These are phyloP conservation scores for Alentia gelatinosa DNA, from an alignment of 2,888 invertebrate species.

Conservation along the genomic window DNA sequence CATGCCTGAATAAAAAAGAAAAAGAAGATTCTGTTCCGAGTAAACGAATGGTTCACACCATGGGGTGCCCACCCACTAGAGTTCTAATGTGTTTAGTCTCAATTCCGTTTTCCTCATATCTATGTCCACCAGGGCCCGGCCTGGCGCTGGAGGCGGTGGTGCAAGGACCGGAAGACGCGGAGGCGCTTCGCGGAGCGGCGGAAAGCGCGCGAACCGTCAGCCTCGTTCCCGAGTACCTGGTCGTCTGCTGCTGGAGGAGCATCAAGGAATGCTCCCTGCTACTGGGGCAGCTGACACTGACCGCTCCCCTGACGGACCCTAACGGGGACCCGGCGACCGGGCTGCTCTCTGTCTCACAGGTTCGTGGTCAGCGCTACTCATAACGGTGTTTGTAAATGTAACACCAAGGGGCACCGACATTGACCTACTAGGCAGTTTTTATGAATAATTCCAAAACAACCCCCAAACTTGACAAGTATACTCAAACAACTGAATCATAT, in stretches of 20 bases:
- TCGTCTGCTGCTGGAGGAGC: slow-evolving; percentile 95
- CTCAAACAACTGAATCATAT: too few species aligned
- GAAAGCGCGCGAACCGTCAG: slow-evolving; percentile 60
- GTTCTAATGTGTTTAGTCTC: too few species aligned
- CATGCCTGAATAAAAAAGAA: too few species aligned
- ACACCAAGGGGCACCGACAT: too few species aligned
- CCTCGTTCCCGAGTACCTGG: slow-evolving; percentile 83
- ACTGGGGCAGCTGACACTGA: slow-evolving; percentile 74
- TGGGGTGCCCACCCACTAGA: too few species aligned
- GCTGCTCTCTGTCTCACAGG: slow-evolving; percentile 40
- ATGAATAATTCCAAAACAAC: too few species aligned
- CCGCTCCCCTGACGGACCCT: slow-evolving; percentile 57
- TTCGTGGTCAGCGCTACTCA: neutral
- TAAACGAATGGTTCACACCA: too few species aligned
- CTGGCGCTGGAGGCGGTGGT: slow-evolving; percentile 32
- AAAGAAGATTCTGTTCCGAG: too few species aligned
- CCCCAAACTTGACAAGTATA: too few species aligned
- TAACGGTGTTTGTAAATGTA: neutral
- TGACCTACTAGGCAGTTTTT: too few species aligned
- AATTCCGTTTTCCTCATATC: too few species aligned
- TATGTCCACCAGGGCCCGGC: slow-evolving; percentile 50
- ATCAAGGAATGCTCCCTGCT: slow-evolving; percentile 89
- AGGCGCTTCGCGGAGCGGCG: neutral
- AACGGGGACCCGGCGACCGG: slow-evolving; percentile 13
- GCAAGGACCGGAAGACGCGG: neutral